phyloP scores from a whole-genome alignment of 2,888 invertebrate genomes.

The Dione juno region DNA sequence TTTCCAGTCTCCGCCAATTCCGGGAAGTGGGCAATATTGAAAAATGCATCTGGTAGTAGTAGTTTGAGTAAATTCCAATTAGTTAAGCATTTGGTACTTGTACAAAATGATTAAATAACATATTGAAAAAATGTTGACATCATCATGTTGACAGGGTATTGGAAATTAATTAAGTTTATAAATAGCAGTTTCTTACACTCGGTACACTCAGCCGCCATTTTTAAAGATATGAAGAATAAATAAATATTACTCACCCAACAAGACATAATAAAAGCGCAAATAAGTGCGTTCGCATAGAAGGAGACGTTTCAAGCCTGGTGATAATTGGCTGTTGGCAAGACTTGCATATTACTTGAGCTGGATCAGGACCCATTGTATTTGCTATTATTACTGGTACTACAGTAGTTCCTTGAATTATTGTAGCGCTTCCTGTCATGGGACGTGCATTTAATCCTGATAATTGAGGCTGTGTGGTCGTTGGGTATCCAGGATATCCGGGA shows the following conservation, averaged over 20 bases:
- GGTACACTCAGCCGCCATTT: neutral
- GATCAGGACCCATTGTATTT: slow-evolving; percentile 56
- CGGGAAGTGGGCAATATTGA: too few relatives aligned
- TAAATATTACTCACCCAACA: slow-evolving; percentile 58
- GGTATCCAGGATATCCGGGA: slow-evolving; percentile 24
- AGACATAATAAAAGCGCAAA: slow-evolving; percentile 78
- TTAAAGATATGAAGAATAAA: neutral
- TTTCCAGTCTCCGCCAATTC: too few relatives aligned
- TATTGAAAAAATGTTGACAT: too few relatives aligned
- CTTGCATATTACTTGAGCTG: slow-evolving; percentile 64
- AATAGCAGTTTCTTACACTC: too few relatives aligned
- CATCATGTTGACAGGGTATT: too few relatives aligned
- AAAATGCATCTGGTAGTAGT: too few relatives aligned
- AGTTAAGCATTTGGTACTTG: too few relatives aligned
- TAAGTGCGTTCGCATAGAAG: slow-evolving; percentile 80
- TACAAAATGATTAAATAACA: too few relatives aligned
- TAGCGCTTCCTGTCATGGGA: slow-evolving; percentile 30
- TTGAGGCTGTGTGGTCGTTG: slow-evolving; percentile 34
- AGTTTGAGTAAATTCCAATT: too few relatives aligned
- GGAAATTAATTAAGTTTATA: too few relatives aligned
- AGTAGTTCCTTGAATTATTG: slow-evolving; percentile 42
- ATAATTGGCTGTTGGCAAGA: slow-evolving; percentile 72
- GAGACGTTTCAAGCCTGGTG: slow-evolving; percentile 67
- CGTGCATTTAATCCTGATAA: slow-evolving; percentile 15
- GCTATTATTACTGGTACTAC: slow-evolving; percentile 47